phyloP scores from a whole-genome alignment of 2,113 vertebrate species.

The Leptobrachium ailaonicum region DNA sequence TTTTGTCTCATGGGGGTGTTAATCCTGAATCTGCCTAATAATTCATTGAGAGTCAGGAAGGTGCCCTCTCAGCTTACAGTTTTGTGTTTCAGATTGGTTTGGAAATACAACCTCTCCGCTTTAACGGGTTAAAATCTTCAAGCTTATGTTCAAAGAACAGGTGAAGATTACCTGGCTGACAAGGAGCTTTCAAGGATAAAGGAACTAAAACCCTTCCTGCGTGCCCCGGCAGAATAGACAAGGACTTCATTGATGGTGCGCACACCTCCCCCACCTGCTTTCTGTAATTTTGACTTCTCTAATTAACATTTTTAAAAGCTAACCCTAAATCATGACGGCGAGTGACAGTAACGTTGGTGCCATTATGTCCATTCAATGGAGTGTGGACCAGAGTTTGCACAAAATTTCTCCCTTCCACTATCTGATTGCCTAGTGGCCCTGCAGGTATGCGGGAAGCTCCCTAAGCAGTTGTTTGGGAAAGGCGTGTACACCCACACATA shows the following conservation, averaged over 20 bases:
- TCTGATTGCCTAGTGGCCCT: too few species aligned
- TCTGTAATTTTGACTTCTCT: neutral
- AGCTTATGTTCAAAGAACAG: neutral
- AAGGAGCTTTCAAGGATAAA: constrained; percentile 4
- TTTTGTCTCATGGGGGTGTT: too few species aligned
- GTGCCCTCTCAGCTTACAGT: too few species aligned
- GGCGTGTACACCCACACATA: too few species aligned
- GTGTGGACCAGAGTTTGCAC: neutral
- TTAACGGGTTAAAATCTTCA: neutral
- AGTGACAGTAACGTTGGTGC: neutral
- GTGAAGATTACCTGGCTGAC: neutral
- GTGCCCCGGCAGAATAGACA: neutral
- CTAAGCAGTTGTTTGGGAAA: neutral
- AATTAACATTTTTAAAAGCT: neutral
- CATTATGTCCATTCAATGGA: neutral
- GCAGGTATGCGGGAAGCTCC: neutral
- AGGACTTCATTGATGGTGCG: constrained; percentile 5
- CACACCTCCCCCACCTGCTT: neutral
- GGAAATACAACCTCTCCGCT: neutral
- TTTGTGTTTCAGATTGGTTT: neutral
- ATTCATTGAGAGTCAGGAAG: too few species aligned
- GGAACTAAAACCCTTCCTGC: constrained; percentile 1
- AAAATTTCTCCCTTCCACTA: too few species aligned
- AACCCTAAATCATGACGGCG: neutral
- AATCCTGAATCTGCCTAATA: too few species aligned